These are phyloP conservation scores for Neoaliturus tenellus DNA, from an alignment of 2,888 invertebrate genomes.

Conservation along the genomic window DNA sequence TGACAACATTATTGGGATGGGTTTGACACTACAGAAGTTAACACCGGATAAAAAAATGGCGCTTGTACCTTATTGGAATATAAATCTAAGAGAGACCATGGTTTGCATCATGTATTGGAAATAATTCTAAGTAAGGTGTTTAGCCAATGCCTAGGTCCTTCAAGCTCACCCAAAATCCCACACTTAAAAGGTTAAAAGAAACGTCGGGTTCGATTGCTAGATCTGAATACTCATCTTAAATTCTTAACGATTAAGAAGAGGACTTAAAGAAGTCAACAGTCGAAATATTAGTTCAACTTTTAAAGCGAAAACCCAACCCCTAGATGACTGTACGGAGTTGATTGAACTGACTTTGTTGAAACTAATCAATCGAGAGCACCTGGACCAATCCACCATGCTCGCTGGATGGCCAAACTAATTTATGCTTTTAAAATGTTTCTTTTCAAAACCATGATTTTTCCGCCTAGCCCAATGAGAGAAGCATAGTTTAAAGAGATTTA, in stretches of 20 bases:
- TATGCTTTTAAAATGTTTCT: not conserved
- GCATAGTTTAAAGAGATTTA: not conserved
- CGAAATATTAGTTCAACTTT: not conserved
- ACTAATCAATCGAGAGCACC: not conserved
- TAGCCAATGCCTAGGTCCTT: not conserved
- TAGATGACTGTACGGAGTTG: not conserved
- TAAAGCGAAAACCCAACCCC: not conserved
- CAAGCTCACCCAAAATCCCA: too few relatives aligned
- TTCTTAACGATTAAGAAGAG: not conserved
- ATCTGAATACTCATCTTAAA: not conserved
- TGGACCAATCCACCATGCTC: not conserved
- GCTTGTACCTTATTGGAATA: too few relatives aligned
- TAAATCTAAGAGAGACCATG: too few relatives aligned
- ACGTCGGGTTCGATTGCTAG: not conserved
- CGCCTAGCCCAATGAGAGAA: not conserved
- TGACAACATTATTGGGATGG: too few relatives aligned
- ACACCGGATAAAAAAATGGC: too few relatives aligned
- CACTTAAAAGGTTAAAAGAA: too few relatives aligned
- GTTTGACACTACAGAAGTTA: too few relatives aligned
- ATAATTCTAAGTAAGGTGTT: too few relatives aligned
- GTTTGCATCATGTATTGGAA: too few relatives aligned
- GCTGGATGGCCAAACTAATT: not conserved
- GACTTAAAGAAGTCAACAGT: not conserved
- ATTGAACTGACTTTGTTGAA: not conserved
- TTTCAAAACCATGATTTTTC: not conserved